These are phyloP conservation scores for Amyelois transitella DNA, from an alignment of 1,140 invertebrate genomes.

Conservation along the genomic window DNA sequence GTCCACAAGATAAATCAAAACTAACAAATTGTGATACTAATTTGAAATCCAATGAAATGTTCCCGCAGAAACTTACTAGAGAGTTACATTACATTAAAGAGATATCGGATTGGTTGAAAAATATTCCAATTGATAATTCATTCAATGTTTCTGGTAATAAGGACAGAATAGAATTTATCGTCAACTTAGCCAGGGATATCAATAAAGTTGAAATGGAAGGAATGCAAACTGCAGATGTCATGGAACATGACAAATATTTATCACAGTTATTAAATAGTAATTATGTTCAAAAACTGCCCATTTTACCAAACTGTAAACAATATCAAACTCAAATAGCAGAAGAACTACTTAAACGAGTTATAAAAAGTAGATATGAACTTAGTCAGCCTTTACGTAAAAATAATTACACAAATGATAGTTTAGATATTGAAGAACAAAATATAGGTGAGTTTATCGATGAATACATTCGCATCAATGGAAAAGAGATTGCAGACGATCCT, in stretches of 20 bases:
- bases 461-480: constrained; percentile 21
- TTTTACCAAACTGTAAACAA: constrained; percentile 13
- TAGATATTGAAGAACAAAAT: constrained; percentile 13
- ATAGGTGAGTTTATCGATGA: constrained; percentile 28
- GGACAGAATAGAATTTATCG: constrained; percentile 24
- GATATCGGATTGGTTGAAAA: constrained; percentile 35
- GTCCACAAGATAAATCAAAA: constrained; percentile 18
- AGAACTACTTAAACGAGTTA: constrained; percentile 21
- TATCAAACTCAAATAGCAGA: constrained; percentile 11
- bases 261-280: constrained; percentile 10
- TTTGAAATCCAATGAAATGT: constrained; percentile 4
- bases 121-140: constrained; percentile 26
- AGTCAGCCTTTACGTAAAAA: not conserved
- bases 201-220: constrained; percentile 24
- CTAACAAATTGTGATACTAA: constrained; percentile 12
- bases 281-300: constrained; percentile 17
- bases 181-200: constrained; percentile 30
- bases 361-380: not conserved
- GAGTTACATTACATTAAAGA: constrained; percentile 35
- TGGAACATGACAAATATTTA: constrained; percentile 23
- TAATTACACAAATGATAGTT: not conserved
- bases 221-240: constrained; percentile 8
- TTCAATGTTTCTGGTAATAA: constrained; percentile 19
- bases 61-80: constrained; percentile 16
- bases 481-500: constrained; percentile 26